These are phyloP conservation scores for Orthosia incerta DNA, from an alignment of 2,888 invertebrate genomes.

Conservation along the genomic window DNA sequence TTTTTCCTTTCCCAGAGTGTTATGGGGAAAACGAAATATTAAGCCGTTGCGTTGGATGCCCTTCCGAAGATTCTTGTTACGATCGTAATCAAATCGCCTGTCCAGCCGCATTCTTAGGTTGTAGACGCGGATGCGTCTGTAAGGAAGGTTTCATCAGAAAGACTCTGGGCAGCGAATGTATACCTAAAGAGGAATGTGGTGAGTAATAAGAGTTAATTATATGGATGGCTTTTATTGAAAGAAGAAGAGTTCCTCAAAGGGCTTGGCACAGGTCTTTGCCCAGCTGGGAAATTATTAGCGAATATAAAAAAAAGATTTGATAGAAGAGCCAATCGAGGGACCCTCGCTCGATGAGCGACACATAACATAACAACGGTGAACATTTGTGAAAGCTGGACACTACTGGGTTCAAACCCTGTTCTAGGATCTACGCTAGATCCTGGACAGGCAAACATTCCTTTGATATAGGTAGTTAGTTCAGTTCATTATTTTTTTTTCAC, in stretches of 20 bases:
- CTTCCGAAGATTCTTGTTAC: slow-evolving; percentile 30
- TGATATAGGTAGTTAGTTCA: neutral
- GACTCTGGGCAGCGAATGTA: slow-evolving; percentile 1
- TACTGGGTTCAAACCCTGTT: too few species aligned
- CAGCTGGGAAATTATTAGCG: too few species aligned
- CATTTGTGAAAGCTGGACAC: too few species aligned
- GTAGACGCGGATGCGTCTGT: slow-evolving; percentile 1
- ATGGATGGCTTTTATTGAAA: too few species aligned
- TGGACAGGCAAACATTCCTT: neutral
- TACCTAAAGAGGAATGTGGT: slow-evolving; percentile 37
- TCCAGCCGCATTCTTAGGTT: neutral
- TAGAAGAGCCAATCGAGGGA: too few species aligned
- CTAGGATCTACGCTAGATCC: too few species aligned
- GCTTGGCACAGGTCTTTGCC: too few species aligned
- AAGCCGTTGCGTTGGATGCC: slow-evolving; percentile 6
- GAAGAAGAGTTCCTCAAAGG: too few species aligned
- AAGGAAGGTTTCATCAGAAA: slow-evolving; percentile 9
- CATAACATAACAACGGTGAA: too few species aligned
- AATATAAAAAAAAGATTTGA: too few species aligned
- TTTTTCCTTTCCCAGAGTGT: slow-evolving; percentile 5
- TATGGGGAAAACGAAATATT: slow-evolving; percentile 14
- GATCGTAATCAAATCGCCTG: slow-evolving; percentile 20
- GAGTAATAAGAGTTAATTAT: neutral
- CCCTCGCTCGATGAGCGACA: too few species aligned
- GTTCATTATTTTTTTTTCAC: neutral